A percentile compares a stretch with the other conserved stretches of the same genome.
Conservation (phyloP, 2,888 invertebrate genomes). For the Gibbula magus region DNA sequence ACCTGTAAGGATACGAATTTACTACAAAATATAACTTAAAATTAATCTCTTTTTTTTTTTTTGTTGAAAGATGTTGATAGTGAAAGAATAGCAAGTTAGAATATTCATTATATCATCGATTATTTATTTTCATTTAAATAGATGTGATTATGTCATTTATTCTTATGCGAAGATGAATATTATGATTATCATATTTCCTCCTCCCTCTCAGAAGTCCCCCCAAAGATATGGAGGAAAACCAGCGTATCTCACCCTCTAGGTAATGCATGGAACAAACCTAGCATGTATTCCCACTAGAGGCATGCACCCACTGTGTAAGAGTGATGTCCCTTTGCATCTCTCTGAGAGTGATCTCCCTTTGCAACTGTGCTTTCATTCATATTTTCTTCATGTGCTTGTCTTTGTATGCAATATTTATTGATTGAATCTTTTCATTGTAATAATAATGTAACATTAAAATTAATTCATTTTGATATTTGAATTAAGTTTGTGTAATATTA, state of each 20-base stretch:
- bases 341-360: too few relatives aligned
- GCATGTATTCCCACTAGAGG: too few relatives aligned
- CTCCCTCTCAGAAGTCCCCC: not conserved
- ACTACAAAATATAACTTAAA: too few relatives aligned
- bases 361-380: not conserved
- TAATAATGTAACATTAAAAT: not conserved
- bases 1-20: too few relatives aligned
- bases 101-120: not conserved
- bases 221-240: not conserved
- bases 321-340: too few relatives aligned
- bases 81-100: too few relatives aligned
- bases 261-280: not conserved
- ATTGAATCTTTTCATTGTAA: not conserved
- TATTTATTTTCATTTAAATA: not conserved
- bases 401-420: not conserved
- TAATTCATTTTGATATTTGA: not conserved
- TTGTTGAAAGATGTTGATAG: too few relatives aligned
- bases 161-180: not conserved
- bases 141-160: not conserved
- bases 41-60: too few relatives aligned
- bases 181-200: not conserved
- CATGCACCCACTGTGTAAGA: too few relatives aligned
- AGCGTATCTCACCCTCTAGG: conserved; percentile 12
- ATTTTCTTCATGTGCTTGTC: not conserved
- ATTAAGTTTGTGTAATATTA: not conserved